These are phyloP conservation scores for Ectropis crepuscularia DNA, from an alignment of 2,888 invertebrate species.

Conservation along the genomic window DNA sequence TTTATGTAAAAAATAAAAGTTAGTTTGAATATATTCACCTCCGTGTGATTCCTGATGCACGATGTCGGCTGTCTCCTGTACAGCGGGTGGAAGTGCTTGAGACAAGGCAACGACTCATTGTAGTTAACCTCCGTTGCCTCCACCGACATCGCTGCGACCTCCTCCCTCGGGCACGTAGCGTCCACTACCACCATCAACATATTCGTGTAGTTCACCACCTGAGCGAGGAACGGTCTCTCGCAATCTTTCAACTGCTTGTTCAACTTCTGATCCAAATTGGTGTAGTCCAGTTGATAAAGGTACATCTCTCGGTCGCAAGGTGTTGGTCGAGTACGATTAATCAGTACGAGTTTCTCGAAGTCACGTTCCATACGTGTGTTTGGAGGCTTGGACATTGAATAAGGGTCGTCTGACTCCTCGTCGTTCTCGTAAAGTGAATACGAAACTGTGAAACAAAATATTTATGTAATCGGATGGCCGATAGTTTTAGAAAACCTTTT, in stretches of 20 bases:
- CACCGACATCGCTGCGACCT: constrained; percentile 70
- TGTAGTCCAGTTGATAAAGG: constrained; percentile 82
- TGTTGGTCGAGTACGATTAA: constrained; percentile 91
- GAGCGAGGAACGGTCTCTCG: constrained; percentile 88
- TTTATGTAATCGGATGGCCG: constrained; percentile 1
- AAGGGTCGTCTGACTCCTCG: constrained; percentile 71
- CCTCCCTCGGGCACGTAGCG: constrained; percentile 83
- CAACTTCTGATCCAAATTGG: constrained; percentile 78
- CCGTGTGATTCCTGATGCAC: constrained; percentile 90
- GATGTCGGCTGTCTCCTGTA: constrained; percentile 88
- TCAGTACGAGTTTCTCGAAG: constrained; percentile 87
- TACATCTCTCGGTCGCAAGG: constrained; percentile 92
- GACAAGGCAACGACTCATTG: constrained; percentile 86
- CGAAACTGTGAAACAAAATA: constrained; percentile 54
- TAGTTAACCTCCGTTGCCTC: constrained; percentile 80
- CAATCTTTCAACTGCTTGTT: constrained; percentile 74
- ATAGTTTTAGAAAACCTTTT: no score
- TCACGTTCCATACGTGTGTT: constrained; percentile 80
- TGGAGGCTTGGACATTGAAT: constrained; percentile 66
- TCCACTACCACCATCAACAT: constrained; percentile 92
- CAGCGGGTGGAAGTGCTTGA: constrained; percentile 84
- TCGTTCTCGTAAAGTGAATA: constrained; percentile 81
- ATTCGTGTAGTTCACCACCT: constrained; percentile 91
- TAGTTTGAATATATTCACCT: constrained; percentile 79
- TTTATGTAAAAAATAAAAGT: no score